These are phyloP conservation scores for Mustela erminea DNA, from an alignment of 2,797 vertebrate genomes.

Conservation along the genomic window DNA sequence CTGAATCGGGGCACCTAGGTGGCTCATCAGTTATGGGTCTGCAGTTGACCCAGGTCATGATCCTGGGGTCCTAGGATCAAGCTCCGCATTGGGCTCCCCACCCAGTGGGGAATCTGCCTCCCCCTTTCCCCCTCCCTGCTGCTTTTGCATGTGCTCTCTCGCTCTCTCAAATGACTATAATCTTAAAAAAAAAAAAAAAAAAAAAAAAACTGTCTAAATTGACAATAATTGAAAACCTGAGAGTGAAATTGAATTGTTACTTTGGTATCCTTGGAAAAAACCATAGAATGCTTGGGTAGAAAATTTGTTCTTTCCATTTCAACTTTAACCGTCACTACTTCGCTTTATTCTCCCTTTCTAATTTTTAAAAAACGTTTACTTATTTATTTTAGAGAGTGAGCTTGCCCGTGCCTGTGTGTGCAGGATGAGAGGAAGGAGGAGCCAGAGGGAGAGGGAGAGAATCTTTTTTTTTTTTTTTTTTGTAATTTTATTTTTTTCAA, in stretches of 20 bases:
- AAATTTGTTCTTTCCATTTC: constrained; percentile 13
- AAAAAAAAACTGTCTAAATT: neutral
- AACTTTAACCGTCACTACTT: neutral
- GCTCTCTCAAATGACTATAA: neutral
- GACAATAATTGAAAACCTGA: neutral
- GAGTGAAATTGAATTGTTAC: constrained; percentile 6
- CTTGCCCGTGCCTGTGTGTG: neutral
- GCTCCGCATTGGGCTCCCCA: neutral
- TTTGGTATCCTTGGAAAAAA: constrained; percentile 1
- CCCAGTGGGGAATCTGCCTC: neutral
- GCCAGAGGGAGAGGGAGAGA: neutral
- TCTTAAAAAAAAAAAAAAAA: neutral
- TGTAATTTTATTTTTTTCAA: too few species aligned
- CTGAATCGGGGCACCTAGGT: too few species aligned
- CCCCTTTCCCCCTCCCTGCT: too few species aligned
- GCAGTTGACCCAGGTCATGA: too few species aligned
- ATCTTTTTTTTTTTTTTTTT: too few species aligned
- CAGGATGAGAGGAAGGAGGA: neutral
- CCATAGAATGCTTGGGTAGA: constrained; percentile 8
- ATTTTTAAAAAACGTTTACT: neutral
- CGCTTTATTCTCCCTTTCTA: neutral
- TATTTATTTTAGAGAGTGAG: neutral
- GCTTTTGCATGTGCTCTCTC: neutral
- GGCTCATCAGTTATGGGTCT: too few species aligned
- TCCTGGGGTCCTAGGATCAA: neutral